phyloP scores from a whole-genome alignment of 2,797 vertebrate species.

The Artibeus lituratus region DNA sequence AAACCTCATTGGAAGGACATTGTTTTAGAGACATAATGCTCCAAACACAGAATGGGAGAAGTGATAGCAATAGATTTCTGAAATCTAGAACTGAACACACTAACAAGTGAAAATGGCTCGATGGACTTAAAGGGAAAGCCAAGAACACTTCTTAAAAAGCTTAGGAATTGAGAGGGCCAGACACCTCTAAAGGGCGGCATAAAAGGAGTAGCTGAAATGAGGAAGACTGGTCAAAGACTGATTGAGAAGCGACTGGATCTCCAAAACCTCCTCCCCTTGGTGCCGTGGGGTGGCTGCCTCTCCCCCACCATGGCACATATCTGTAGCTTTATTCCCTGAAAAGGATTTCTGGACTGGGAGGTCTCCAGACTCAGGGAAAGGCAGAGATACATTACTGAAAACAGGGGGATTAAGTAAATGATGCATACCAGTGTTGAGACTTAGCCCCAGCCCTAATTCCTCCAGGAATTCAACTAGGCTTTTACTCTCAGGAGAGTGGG shows the following conservation, averaged over 20 bases:
- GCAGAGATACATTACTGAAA: neutral
- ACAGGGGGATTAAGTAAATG: neutral
- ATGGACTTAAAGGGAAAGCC: neutral
- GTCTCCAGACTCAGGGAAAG: neutral
- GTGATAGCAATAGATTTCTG: neutral
- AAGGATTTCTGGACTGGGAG: neutral
- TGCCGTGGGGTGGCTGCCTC: neutral
- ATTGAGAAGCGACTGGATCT: neutral
- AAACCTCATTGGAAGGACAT: neutral
- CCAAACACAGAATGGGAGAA: neutral
- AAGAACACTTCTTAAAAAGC: slow-evolving; percentile 3
- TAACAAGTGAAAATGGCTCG: slow-evolving; percentile 2
- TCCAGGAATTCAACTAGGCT: neutral
- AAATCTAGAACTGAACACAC: neutral
- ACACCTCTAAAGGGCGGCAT: neutral
- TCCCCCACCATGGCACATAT: neutral
- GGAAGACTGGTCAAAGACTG: neutral
- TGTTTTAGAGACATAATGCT: neutral
- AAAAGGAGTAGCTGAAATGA: neutral
- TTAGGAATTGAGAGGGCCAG: neutral
- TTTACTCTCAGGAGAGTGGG: neutral
- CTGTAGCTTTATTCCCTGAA: neutral
- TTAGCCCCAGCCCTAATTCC: neutral
- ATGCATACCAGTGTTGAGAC: neutral
- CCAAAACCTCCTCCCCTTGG: neutral